phyloP scores from a whole-genome alignment of 2,113 vertebrate species.

The Hippocampus barbouri region DNA sequence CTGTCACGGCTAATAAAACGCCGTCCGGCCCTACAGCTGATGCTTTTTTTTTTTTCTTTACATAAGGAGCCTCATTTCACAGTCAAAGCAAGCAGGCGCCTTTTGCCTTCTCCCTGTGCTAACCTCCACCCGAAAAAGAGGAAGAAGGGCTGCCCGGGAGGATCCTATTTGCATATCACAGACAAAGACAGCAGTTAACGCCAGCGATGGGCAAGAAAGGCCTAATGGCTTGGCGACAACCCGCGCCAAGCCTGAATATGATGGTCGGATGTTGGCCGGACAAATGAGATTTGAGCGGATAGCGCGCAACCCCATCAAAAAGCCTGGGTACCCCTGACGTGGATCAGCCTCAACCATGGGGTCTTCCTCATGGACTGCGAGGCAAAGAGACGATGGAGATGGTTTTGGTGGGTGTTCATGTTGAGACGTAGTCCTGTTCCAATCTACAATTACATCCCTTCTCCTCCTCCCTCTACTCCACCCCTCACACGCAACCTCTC shows the following conservation, averaged over 20 bases:
- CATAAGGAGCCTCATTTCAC: conserved; percentile 73
- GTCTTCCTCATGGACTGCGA: conserved; percentile 74
- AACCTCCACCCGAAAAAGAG: conserved; percentile 62
- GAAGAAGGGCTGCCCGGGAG: conserved; percentile 41
- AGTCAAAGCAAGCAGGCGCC: conserved; percentile 73
- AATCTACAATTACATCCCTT: conserved; percentile 75
- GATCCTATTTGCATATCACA: conserved; percentile 74
- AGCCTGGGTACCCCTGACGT: conserved; percentile 10
- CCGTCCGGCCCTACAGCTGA: conserved; percentile 58
- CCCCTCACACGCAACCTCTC: conserved; percentile 71
- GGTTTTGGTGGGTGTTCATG: conserved; percentile 80
- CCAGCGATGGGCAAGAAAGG: conserved; percentile 65
- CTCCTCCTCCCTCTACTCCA: conserved; percentile 60
- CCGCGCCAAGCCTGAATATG: conserved; percentile 64
- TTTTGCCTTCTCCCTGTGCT: conserved; percentile 59
- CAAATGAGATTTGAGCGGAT: conserved; percentile 67
- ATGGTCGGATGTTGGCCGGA: conserved; percentile 57
- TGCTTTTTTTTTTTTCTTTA: conserved; percentile 67
- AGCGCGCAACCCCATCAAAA: conserved; percentile 33
- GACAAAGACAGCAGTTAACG: conserved; percentile 76
- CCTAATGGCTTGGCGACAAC: conserved; percentile 65
- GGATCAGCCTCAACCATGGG: conserved; percentile 46
- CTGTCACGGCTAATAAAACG: conserved; percentile 72
- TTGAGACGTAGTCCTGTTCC: conserved; percentile 86
- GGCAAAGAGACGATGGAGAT: conserved; percentile 78